Conservation (phyloP, 2,797 vertebrate species). For the Varecia variegata region DNA sequence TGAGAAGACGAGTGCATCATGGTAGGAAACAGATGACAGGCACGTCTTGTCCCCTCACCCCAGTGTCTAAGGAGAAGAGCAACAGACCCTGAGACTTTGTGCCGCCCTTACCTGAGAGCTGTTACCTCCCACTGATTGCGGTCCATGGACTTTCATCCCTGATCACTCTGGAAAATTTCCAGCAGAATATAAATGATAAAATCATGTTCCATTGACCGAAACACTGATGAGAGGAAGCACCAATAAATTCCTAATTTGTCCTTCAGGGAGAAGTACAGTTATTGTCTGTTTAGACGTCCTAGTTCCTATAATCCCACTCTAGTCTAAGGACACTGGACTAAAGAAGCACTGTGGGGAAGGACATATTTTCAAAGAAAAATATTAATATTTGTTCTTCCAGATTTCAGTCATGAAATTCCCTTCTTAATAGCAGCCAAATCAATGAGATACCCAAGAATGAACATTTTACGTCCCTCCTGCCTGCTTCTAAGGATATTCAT, state of each 20-base stretch:
- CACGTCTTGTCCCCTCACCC: not conserved
- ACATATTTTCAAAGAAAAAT: constrained; percentile 1
- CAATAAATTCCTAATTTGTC: not conserved
- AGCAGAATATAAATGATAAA: not conserved
- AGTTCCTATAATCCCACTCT: not conserved
- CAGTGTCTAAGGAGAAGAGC: not conserved
- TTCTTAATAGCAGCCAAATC: not conserved
- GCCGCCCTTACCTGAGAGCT: not conserved
- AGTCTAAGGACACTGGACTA: not conserved
- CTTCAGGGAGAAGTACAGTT: not conserved
- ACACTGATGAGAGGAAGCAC: not conserved
- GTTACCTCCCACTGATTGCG: not conserved
- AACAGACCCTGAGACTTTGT: not conserved
- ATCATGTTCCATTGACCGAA: not conserved
- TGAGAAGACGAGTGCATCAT: not conserved
- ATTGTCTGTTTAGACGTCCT: not conserved
- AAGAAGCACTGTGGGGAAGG: not conserved
- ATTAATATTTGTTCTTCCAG: not conserved
- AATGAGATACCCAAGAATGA: constrained; percentile 1
- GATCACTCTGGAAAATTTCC: not conserved
- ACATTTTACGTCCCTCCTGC: not conserved
- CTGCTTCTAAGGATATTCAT: not conserved
- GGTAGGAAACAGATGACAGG: not conserved
- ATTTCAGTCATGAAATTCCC: constrained; percentile 2
- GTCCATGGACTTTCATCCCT: not conserved